Base-by-base conservation (phyloP, 2,888 invertebrate genomes). In the Thumatha senex region DNA sequence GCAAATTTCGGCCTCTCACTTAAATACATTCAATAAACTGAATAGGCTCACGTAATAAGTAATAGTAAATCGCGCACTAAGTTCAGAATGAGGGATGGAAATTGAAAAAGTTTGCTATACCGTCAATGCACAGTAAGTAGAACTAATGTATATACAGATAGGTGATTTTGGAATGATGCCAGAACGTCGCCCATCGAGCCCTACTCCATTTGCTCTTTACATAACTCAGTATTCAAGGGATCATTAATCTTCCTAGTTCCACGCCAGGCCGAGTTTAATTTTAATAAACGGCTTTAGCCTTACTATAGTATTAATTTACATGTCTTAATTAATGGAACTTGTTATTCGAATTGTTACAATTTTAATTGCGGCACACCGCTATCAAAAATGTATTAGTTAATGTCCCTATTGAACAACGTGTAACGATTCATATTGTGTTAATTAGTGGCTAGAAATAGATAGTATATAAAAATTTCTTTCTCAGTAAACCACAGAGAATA, bases 221-320 rank as follows among this genome's bases (percentile, higher is more conserved):
- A 88, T 89, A 89, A 88, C 89, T 90, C 82, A 80, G 89, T 86
- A 84, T 90, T 87, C 89, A 86, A 84, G 84, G 82, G 86, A 86
- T 86, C 89, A 87, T 91, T 89, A 89, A 90, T 91, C 90, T 91
- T 86, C 84, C 86, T 89, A 88, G 88, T 87, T 85, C 84, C 82
- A 85, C 82, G 87, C 87, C 85, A 88, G 81, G 78, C 81, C 80
- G 83, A 85, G 80, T 88, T 89, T 87, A 87, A 89, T 90, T 89
- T 90, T 89, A 90, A 90, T 90, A 89, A 89, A 89, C 88, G 86
- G 83, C 80, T 84, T 82, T 76, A 79, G 74, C 80, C 78, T 79
- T 81, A 82, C 80, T 76, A 76, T 68, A 72, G 79, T 82, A 89
- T 87, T 86, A 79, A 88, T 87, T 87, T 84, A 84, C 81, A 82